Conservation (phyloP, 2,888 invertebrate genomes). For the Neoascia interrupta region DNA sequence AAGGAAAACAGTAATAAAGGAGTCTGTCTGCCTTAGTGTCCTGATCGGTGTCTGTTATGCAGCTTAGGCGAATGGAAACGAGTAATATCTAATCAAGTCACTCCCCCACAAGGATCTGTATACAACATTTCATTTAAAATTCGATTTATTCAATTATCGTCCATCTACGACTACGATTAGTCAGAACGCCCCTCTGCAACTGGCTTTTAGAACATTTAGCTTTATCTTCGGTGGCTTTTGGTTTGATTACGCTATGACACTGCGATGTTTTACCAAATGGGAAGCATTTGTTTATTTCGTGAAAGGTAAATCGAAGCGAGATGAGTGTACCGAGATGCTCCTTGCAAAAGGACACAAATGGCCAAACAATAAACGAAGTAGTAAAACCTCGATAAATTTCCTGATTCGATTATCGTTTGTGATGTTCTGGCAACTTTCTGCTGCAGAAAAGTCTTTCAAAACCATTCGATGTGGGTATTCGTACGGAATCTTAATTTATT, state of each 20-base stretch:
- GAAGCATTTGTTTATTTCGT: constrained; percentile 44
- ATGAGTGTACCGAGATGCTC: background rate
- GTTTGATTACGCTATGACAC: constrained; percentile 51
- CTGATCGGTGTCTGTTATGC: too few relatives aligned
- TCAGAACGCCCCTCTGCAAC: background rate
- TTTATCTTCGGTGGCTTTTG: constrained; percentile 61
- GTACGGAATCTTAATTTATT: constrained; percentile 55
- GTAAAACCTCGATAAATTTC: constrained; percentile 64
- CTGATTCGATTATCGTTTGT: constrained; percentile 65
- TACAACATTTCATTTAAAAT: constrained; percentile 41
- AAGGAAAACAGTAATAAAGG: too few relatives aligned
- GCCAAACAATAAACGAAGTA: constrained; percentile 62
- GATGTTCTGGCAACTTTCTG: constrained; percentile 48
- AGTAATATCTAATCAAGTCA: too few relatives aligned
- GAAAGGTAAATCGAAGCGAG: constrained; percentile 21
- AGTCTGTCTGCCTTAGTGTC: too few relatives aligned
- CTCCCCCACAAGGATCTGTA: too few relatives aligned
- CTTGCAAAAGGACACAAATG: constrained; percentile 36
- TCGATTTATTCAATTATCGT: constrained; percentile 39
- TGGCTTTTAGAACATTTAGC: too few relatives aligned
- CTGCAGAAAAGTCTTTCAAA: background rate
- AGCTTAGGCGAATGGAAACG: background rate
- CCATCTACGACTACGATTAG: constrained; percentile 20
- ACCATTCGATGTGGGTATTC: constrained; percentile 36
- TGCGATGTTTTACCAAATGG: too few relatives aligned